Conservation (phyloP, 2,113 vertebrate genomes). For the Muntiacus reevesi region DNA sequence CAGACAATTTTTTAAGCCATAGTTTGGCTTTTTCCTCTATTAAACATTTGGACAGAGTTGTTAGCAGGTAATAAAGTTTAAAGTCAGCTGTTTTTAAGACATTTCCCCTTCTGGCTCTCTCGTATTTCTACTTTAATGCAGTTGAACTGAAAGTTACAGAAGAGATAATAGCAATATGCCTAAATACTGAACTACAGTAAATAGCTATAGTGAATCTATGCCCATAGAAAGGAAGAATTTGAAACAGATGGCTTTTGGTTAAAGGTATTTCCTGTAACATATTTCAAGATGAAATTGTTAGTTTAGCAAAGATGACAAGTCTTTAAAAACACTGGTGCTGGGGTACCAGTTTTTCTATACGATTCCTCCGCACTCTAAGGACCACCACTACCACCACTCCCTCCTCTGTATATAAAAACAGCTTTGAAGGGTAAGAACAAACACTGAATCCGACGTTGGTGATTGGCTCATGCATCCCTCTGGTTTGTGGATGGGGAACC, state of each 20-base stretch:
- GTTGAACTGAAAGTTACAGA: neutral
- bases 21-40: neutral
- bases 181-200: neutral
- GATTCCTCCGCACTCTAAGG: neutral
- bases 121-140: neutral
- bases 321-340: neutral
- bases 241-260: slow-evolving; percentile 36
- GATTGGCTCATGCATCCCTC: neutral
- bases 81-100: neutral
- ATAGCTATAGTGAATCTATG: neutral
- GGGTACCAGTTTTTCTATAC: neutral
- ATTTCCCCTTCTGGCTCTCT: neutral
- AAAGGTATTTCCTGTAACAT: slow-evolving; percentile 23
- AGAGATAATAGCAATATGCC: neutral
- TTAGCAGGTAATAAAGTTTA: neutral
- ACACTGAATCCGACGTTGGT: neutral
- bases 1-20: neutral
- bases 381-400: neutral
- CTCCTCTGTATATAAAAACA: neutral
- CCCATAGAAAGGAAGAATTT: neutral
- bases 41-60: neutral
- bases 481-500: neutral
- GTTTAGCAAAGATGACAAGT: neutral
- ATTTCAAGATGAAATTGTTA: slow-evolving; percentile 17
- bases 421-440: neutral